Base-by-base conservation (phyloP, 1,140 invertebrate genomes). In the Euglossa dilemma region DNA sequence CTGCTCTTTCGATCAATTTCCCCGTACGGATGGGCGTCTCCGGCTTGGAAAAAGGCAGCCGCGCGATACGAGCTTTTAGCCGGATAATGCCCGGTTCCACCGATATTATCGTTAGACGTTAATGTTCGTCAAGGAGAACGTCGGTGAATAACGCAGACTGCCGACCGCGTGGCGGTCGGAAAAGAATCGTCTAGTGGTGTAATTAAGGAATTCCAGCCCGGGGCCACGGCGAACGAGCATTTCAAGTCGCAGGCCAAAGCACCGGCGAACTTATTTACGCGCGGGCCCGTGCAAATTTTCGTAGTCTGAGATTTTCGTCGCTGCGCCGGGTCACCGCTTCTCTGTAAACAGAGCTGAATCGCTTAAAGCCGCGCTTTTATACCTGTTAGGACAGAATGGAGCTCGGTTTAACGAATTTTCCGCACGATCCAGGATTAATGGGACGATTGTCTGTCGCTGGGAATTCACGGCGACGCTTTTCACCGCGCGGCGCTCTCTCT, bases 151-250 rank as follows among this genome's bases (percentile, higher is more conserved):
- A 69, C 78, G 69, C 81, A 76, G 74, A 69, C 77, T 52, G 71
- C 36, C 23, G 28, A 59, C 16, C 14, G 14, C 59, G 52, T 57
- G 45, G 56, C 23, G 57, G 54, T 45, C 25, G 64, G 72, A 71
- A 84, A 79, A 76, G 83, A 87, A 86, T 83, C 56, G 70, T 66
- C 72, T 87, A 87, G 86, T 80, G 85, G 78, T 47, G 81, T 80
- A 87, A 87, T 87, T 87, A 87, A 70, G 80, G 70, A 87, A 87
- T 87, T 87, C 80, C 57, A 54, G n/a, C 20, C 36, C 45, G 61
- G 54, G 77, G 83, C 56, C 59, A 61, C n/a, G 4, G 56, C 28
- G n/a, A 50, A 56, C 45, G 36, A 18, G 16, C 74, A 67, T 86
- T 86, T 84, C 71, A 79, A 86, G 67, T 50, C 45, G 74, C 52